Percentiles rank a stretch among this genome's conserved stretches.
Conservation (phyloP, 2,888 invertebrate species). For the Amphimallon solstitiale region DNA sequence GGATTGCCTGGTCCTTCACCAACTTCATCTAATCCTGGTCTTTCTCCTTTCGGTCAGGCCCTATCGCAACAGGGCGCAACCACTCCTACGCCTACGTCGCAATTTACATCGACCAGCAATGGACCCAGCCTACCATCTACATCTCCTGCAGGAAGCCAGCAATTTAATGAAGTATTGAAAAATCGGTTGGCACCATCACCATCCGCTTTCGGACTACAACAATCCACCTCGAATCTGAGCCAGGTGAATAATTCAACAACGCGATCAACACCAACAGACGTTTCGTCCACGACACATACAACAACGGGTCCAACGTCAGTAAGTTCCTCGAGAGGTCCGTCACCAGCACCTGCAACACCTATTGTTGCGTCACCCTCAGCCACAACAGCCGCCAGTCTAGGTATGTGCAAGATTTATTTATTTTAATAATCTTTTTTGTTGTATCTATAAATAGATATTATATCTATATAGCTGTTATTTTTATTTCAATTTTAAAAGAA, state of each 20-base stretch:
- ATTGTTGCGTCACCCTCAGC: slow-evolving; percentile 60
- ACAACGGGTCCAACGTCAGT: slow-evolving; percentile 71
- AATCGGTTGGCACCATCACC: slow-evolving; percentile 66
- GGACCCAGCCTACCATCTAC: slow-evolving; percentile 62
- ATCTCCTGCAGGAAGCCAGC: slow-evolving; percentile 62
- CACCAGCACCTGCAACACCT: slow-evolving; percentile 65
- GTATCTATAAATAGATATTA: too few species aligned
- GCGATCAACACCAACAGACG: slow-evolving; percentile 62
- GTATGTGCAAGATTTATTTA: slow-evolving; percentile 51
- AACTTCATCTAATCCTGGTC: slow-evolving; percentile 70
- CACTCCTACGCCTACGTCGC: slow-evolving; percentile 57
- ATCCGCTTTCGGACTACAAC: slow-evolving; percentile 57
- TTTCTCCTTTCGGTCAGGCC: slow-evolving; percentile 79
- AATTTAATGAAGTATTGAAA: slow-evolving; percentile 71
- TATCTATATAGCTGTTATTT: too few species aligned
- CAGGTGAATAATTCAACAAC: slow-evolving; percentile 58
- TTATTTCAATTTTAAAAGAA: too few species aligned
- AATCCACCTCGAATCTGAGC: slow-evolving; percentile 53
- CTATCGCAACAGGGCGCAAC: slow-evolving; percentile 62
- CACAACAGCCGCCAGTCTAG: slow-evolving; percentile 61
- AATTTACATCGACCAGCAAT: slow-evolving; percentile 59
- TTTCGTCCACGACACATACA: slow-evolving; percentile 69
- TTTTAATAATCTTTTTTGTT: neutral
- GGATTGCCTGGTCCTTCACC: slow-evolving; percentile 82
- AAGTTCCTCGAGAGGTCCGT: slow-evolving; percentile 70